These are phyloP conservation scores for Puffinus mauretanicus DNA, from an alignment of 2,113 vertebrate species.

Conservation along the genomic window DNA sequence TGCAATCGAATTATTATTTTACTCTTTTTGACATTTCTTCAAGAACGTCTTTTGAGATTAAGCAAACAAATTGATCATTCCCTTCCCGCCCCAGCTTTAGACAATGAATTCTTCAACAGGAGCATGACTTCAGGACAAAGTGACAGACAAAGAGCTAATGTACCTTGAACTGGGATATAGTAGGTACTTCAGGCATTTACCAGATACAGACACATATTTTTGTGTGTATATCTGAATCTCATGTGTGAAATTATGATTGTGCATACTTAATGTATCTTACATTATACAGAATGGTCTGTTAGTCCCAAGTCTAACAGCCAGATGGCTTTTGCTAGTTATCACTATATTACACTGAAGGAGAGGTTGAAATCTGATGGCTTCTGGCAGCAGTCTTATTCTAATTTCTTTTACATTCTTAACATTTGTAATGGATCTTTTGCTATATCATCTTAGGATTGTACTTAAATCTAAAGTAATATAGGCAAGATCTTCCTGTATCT, in stretches of 20 bases:
- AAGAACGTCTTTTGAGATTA: background rate
- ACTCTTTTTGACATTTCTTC: background rate
- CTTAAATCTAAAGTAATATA: background rate
- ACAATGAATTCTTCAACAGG: background rate
- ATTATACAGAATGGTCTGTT: background rate
- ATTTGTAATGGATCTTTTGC: background rate
- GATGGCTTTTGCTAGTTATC: background rate
- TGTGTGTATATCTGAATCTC: background rate
- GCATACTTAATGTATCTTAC: background rate
- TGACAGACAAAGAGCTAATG: background rate
- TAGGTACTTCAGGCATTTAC: background rate
- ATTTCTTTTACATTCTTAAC: background rate
- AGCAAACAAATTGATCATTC: background rate
- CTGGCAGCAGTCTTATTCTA: background rate
- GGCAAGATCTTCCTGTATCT: background rate
- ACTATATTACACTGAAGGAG: background rate
- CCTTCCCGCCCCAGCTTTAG: background rate
- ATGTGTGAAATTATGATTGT: background rate
- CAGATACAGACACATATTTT: background rate
- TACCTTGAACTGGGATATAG: background rate
- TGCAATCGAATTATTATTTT: background rate
- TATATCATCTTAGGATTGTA: background rate
- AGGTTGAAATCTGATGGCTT: background rate
- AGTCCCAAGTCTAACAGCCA: background rate
- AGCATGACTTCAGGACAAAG: background rate